Evolutionary conservation across 2,113 vertebrate genomes (phyloP).

Genomic region (Cynocephalus volans): DNA sequence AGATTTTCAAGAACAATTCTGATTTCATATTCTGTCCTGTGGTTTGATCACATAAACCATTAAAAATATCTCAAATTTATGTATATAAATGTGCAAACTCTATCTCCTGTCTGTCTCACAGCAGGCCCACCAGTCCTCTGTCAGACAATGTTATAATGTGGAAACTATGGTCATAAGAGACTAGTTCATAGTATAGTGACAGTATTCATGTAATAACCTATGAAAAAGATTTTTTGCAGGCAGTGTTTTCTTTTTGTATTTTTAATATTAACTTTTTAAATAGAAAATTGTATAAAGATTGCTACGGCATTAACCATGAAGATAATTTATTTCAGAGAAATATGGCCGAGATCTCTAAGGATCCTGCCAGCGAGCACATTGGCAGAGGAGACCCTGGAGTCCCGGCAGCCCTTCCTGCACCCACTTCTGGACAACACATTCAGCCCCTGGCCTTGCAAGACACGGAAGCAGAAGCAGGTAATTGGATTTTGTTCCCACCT

Average conservation of each 20-base stretch:
- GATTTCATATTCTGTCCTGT: background rate
- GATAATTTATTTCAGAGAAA: conserved; percentile 77
- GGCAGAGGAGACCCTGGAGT: conserved; percentile 71
- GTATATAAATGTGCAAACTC: background rate
- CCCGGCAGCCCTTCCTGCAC: background rate
- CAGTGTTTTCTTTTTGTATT: background rate
- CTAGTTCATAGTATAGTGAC: background rate
- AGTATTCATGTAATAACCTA: background rate
- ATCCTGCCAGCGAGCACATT: background rate
- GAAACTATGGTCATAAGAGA: background rate
- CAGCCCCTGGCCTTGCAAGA: conserved; percentile 67
- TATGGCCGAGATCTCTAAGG: background rate
- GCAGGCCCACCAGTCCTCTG: background rate
- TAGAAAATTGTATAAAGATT: background rate
- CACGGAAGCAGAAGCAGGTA: conserved; percentile 83
- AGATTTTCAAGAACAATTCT: conserved; percentile 48
- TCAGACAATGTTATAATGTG: background rate
- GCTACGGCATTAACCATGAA: conserved; percentile 57
- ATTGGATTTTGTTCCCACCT: conserved; percentile 1
- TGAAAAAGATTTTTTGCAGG: conserved; percentile 9
- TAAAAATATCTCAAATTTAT: background rate
- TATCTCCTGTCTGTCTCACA: background rate
- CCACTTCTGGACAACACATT: background rate
- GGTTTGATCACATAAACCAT: background rate
- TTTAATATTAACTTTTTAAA: background rate